phyloP scores from a whole-genome alignment of 2,797 vertebrate species.

The Merluccius polli region DNA sequence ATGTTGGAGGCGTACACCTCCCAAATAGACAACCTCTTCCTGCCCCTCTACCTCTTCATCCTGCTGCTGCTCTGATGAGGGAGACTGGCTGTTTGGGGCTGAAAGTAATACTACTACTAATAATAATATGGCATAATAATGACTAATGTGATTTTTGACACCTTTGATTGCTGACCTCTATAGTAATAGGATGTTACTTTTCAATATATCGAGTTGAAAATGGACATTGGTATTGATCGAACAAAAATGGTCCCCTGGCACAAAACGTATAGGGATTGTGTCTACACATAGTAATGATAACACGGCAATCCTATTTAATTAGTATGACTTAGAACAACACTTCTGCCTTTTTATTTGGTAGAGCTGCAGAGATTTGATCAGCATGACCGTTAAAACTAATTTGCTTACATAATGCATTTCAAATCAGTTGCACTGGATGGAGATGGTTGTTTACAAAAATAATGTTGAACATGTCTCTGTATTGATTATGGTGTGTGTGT shows the following conservation, averaged over 20 bases:
- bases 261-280: neutral
- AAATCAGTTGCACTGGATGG: constrained; percentile 20
- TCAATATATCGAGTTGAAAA: neutral
- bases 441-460: constrained; percentile 12
- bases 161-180: neutral
- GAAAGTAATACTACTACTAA: neutral
- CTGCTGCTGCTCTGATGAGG: constrained; percentile 82
- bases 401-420: constrained; percentile 22
- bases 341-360: constrained; percentile 12
- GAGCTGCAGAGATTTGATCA: constrained; percentile 21
- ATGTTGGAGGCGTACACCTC: constrained; percentile 92
- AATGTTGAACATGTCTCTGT: neutral
- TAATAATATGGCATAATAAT: neutral
- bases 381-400: constrained; percentile 27
- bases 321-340: constrained; percentile 4
- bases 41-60: constrained; percentile 95
- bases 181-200: neutral
- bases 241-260: neutral
- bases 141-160: neutral
- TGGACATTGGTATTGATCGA: neutral
- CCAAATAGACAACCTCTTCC: constrained; percentile 94
- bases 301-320: constrained; percentile 4
- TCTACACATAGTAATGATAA: neutral
- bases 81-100: constrained; percentile 6
- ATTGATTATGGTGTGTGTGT: neutral